Percentiles rank a stretch among this genome's conserved stretches.
Conservation (phyloP, 35 echinoderm and acorn worm species). For the Stichopus chloronotus region DNA sequence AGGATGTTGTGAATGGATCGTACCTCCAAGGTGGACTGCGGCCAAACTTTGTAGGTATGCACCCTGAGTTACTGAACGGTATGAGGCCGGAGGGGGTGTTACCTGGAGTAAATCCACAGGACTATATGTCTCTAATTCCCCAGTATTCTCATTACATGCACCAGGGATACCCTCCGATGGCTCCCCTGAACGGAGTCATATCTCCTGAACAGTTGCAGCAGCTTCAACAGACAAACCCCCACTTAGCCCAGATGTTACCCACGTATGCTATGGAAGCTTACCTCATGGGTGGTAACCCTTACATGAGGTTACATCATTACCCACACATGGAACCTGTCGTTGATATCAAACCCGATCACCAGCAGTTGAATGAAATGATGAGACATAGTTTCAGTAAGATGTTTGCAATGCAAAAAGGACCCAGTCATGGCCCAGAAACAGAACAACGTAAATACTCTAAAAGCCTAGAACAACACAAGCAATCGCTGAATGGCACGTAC, state of each 20-base stretch:
- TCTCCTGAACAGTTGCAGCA: slow-evolving; percentile 48
- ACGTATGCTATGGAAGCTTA: slow-evolving; percentile 50
- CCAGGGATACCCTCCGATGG: slow-evolving; percentile 39
- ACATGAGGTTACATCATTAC: slow-evolving; percentile 73
- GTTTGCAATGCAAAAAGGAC: slow-evolving; percentile 37
- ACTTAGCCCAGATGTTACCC: slow-evolving; percentile 31
- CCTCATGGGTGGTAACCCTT: slow-evolving; percentile 49
- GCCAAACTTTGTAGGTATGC: slow-evolving; percentile 14
- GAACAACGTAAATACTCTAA: slow-evolving; percentile 6
- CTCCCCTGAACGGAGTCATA: slow-evolving; percentile 20
- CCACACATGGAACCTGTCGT: slow-evolving; percentile 44
- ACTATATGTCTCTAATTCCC: slow-evolving; percentile 31
- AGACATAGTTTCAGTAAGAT: slow-evolving; percentile 30
- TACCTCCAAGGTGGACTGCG: slow-evolving; percentile 7
- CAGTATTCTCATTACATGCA: slow-evolving; percentile 22
- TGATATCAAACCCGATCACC: slow-evolving; percentile 85
- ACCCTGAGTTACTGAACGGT: slow-evolving; percentile 31
- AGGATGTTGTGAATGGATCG: slow-evolving; percentile 21
- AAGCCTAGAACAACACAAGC: slow-evolving; percentile 32
- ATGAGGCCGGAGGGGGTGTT: slow-evolving; percentile 3
- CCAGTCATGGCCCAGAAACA: slow-evolving; percentile 4
- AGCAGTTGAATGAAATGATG: slow-evolving; percentile 71
- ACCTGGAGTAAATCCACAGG: slow-evolving; percentile 34
- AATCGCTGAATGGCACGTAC: slow-evolving; percentile 35
- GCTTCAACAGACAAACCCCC: slow-evolving; percentile 38